Conservation (phyloP, 2,888 invertebrate genomes). For the Apamea epomidion region DNA sequence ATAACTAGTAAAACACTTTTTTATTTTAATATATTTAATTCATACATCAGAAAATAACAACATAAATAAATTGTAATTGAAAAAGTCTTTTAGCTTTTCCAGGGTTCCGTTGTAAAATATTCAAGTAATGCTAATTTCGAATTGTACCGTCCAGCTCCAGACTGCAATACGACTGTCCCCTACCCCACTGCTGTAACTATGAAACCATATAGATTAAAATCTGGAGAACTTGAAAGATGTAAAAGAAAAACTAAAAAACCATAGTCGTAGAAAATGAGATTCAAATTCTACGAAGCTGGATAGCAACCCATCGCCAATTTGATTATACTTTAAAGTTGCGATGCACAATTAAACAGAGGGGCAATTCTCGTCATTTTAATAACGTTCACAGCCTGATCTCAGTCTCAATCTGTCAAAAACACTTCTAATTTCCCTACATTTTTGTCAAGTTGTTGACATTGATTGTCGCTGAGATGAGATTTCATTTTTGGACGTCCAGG, state of each 20-base stretch:
- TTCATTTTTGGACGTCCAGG: too few relatives aligned
- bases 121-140: neutral
- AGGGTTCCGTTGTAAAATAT: neutral
- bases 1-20: too few relatives aligned
- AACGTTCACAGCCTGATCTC: too few relatives aligned
- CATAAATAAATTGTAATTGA: neutral
- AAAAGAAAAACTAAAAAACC: too few relatives aligned
- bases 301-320: neutral
- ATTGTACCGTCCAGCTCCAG: neutral
- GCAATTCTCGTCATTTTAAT: too few relatives aligned
- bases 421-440: too few relatives aligned
- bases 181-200: constrained; percentile 25
- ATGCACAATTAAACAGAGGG: neutral
- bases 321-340: neutral
- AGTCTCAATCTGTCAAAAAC: too few relatives aligned
- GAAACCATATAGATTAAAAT: constrained; percentile 17
- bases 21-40: neutral
- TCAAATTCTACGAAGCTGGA: neutral
- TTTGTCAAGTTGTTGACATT: too few relatives aligned
- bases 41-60: neutral
- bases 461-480: too few relatives aligned
- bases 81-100: constrained; percentile 5
- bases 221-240: neutral
- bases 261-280: neutral
- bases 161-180: neutral